Evolutionary conservation across 2,888 invertebrate species (phyloP), one percentile per base, ranked within the genome.

Genomic region (Mechanitis mazaeus): DNA sequence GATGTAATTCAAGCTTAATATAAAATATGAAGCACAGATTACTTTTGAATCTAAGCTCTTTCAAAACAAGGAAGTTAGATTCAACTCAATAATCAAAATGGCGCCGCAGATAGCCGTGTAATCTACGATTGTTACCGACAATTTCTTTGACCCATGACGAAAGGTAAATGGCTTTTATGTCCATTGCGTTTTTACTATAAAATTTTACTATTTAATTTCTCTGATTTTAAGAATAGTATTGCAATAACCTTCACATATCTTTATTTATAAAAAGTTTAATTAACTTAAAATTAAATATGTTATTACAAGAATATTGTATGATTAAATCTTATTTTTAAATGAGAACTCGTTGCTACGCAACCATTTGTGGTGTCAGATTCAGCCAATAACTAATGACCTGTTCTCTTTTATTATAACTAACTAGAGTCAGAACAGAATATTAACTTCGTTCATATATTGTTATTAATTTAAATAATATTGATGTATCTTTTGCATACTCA

Each of bases 111-210:
- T 63, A 60, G 38, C 54, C 63, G 58, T 65, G 60, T 65, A 65
- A 65, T 65, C 63, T 65, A 58, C 60, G 58, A 60, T 60, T 58
- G 63, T 65, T 60, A 63, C 63, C 63, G 57, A 58, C 59, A 63
- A 54, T 55, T 58, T 58, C 56, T 56, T 42, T 65, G 65, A 58
- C 65, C 65, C 60, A 56, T 63, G 60, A 60, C 63, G 60, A 59
- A 60, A 63, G 63, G 63, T 58, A 63, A 65, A 63, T 65, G 63
- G 46, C 63, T 54, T 58, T 46, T 47, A 46, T 54, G 60, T 60
- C 20, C 38, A 55, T 33, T 28, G 58, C 55, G 55, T 47, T 58
- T 12, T 53, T 53, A 42, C 6, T 50, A n/a, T 6, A 50, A 47
- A 31, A 31, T 50, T 50, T 50, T 31, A 31, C 50, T 50, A 9